Evolutionary conservation across 1,140 invertebrate genomes (phyloP).

Genomic region (Andrena cerasifolii): DNA sequence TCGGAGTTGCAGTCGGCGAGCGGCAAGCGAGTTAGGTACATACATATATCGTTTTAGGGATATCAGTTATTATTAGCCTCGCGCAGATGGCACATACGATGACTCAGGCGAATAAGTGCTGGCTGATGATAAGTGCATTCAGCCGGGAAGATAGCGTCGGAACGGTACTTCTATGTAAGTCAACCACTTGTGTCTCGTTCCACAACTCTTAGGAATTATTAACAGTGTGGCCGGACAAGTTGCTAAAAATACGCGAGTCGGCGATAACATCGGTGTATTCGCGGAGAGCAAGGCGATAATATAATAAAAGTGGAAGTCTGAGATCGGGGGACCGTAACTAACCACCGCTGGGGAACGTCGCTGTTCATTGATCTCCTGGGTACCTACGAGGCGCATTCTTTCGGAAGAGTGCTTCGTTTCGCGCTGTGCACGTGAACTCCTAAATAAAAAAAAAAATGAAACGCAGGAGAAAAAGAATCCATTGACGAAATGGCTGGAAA

Average conservation of each 20-base stretch:
- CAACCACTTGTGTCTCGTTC: slow-evolving; percentile 2
- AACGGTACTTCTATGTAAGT: slow-evolving; percentile 24
- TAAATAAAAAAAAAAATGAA: too few relatives aligned
- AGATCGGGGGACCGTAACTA: too few relatives aligned
- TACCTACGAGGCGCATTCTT: too few relatives aligned
- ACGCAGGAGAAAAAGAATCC: too few relatives aligned
- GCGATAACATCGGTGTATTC: too few relatives aligned
- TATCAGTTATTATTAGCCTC: slow-evolving; percentile 59
- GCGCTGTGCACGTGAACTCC: too few relatives aligned
- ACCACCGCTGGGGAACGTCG: too few relatives aligned
- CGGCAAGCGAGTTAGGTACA: neutral
- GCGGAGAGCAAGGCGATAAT: too few relatives aligned
- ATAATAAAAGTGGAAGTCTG: too few relatives aligned
- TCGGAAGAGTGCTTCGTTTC: too few relatives aligned
- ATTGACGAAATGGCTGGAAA: too few relatives aligned
- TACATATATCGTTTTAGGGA: slow-evolving; percentile 53
- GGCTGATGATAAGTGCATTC: slow-evolving; percentile 53
- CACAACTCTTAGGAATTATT: neutral
- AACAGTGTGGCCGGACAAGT: neutral
- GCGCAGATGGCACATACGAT: slow-evolving; percentile 48
- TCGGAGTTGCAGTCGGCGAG: neutral
- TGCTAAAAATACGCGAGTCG: neutral
- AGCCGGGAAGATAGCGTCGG: slow-evolving; percentile 44
- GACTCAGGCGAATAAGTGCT: slow-evolving; percentile 55
- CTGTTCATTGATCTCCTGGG: too few relatives aligned